phyloP scores from a whole-genome alignment of 2,113 vertebrate species.

The Tichodroma muraria region DNA sequence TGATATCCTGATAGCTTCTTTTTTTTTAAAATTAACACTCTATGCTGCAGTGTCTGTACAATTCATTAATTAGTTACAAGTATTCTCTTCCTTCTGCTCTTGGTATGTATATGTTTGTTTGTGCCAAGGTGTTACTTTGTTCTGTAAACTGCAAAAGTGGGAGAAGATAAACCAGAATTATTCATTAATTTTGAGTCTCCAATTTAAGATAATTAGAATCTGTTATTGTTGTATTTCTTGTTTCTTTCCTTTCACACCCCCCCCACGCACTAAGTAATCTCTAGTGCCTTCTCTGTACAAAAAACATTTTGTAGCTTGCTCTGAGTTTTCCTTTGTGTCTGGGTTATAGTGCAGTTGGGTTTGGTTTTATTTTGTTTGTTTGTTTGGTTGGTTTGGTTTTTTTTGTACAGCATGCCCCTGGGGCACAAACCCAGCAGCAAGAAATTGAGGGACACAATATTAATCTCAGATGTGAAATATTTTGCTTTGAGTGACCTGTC shows the following conservation, averaged over 20 bases:
- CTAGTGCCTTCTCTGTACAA: neutral
- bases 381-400: too few species aligned
- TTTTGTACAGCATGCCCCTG: neutral
- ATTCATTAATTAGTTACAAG: neutral
- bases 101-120: neutral
- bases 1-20: neutral
- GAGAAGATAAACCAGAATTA: neutral
- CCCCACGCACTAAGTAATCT: fast-evolving
- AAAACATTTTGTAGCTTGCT: neutral
- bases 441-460: fast-evolving
- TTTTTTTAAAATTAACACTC: neutral
- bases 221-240: neutral
- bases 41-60: neutral
- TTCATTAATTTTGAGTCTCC: neutral
- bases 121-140: neutral
- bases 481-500: neutral
- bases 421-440: neutral
- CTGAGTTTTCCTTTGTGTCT: neutral
- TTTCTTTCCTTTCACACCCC: neutral
- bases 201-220: neutral
- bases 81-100: neutral
- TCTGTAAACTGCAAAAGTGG: neutral
- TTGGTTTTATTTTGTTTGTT: too few species aligned
- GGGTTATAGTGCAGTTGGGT: too few species aligned
- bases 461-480: neutral